Conservation (phyloP, 37 sponge, comb jelly and placozoan genomes). For the Corticium candelabrum region DNA sequence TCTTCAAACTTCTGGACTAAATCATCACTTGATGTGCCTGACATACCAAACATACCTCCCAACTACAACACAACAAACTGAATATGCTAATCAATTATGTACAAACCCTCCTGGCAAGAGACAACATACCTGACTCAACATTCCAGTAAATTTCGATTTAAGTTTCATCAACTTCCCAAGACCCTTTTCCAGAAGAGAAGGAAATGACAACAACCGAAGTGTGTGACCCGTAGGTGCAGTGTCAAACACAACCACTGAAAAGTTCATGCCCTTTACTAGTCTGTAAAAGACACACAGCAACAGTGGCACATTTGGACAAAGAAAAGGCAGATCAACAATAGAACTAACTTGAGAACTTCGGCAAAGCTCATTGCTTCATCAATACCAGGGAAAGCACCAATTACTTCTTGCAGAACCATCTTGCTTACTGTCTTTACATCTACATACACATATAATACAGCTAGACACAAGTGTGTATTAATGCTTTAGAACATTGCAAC, state of each 20-base stretch:
- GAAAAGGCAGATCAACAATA: background rate
- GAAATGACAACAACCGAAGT: slow-evolving; percentile 90
- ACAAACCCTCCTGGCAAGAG: too few relatives aligned
- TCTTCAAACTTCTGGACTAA: slow-evolving; percentile 19
- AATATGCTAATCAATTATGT: background rate
- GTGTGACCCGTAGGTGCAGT: slow-evolving; percentile 99
- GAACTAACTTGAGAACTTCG: slow-evolving; percentile 70
- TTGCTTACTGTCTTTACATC: background rate
- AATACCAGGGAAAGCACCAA: slow-evolving; percentile 87
- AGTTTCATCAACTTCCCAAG: slow-evolving; percentile 53
- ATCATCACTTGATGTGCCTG: background rate
- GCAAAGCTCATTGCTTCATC: slow-evolving; percentile 92
- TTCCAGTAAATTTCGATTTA: slow-evolving; percentile 35
- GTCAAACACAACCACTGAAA: slow-evolving; percentile 98
- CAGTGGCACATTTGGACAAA: too few relatives aligned
- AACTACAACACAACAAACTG: background rate
- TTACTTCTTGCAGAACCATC: slow-evolving; percentile 72
- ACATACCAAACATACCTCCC: background rate
- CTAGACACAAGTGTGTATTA: too few relatives aligned
- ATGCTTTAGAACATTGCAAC: too few relatives aligned
- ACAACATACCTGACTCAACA: slow-evolving; percentile 27
- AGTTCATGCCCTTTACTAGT: slow-evolving; percentile 71
- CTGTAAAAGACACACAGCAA: too few relatives aligned
- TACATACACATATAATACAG: background rate
- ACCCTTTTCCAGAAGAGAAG: slow-evolving; percentile 65